Evolutionary conservation across 1,140 invertebrate genomes (phyloP).

Genomic region (Watersipora subatra): DNA sequence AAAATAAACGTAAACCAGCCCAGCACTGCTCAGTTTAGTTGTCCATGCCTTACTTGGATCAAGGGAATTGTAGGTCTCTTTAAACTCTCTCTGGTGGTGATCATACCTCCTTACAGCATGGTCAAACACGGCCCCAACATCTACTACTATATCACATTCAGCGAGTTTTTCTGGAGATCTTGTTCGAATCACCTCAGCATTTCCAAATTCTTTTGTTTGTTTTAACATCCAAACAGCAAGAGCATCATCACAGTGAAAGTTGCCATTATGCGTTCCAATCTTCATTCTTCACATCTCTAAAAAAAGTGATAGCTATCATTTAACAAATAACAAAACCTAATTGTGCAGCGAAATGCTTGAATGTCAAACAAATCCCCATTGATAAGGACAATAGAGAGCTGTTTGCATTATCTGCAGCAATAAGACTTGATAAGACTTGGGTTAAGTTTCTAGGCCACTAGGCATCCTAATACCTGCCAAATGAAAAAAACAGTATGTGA

Average conservation of each 20-base stretch:
- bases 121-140: constrained; percentile 84
- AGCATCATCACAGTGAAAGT: constrained; percentile 91
- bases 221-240: constrained; percentile 83
- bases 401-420: too few relatives aligned
- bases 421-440: too few relatives aligned
- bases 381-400: too few relatives aligned
- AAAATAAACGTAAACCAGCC: constrained; percentile 80
- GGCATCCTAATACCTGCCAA: too few relatives aligned
- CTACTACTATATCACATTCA: constrained; percentile 83
- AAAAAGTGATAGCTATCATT: too few relatives aligned
- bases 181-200: constrained; percentile 64
- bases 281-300: too few relatives aligned
- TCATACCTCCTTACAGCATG: constrained; percentile 65
- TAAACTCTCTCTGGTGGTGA: constrained; percentile 79
- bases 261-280: constrained; percentile 51
- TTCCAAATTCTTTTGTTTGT: constrained; percentile 59
- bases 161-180: constrained; percentile 54
- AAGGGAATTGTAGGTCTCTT: constrained; percentile 49
- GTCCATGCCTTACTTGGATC: constrained; percentile 44
- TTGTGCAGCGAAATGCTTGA: too few relatives aligned
- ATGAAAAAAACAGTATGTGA: too few relatives aligned
- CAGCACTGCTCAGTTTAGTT: constrained; percentile 81
- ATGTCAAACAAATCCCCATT: too few relatives aligned
- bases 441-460: too few relatives aligned
- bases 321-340: too few relatives aligned